Percentiles rank a stretch among this genome's conserved stretches.
Conservation (phyloP, 2,888 invertebrate species). For the Oligia fasciuncula region DNA sequence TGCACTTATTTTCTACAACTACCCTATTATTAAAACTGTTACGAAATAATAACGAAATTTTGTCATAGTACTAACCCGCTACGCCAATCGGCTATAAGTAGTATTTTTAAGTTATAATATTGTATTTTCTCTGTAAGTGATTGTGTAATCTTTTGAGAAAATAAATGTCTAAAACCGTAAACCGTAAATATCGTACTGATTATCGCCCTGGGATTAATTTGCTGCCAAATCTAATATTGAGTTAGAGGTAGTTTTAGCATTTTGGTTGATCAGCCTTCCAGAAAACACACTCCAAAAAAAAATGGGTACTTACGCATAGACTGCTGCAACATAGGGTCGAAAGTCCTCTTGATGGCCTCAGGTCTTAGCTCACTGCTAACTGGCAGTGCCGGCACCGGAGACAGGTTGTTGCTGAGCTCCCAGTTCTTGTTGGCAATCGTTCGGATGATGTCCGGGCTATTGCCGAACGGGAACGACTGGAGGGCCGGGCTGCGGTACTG, state of each 20-base stretch:
- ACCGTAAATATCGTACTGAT: background rate
- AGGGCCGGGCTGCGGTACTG: conserved; percentile 81
- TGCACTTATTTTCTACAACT: too few species aligned
- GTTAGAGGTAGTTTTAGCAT: too few species aligned
- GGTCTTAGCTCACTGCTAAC: conserved; percentile 80
- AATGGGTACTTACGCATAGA: conserved; percentile 78
- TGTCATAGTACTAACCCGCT: too few species aligned
- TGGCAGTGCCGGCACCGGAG: conserved; percentile 77
- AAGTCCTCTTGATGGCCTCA: conserved; percentile 83
- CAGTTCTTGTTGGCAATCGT: conserved; percentile 84
- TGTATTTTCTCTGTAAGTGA: too few species aligned
- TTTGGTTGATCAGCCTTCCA: background rate
- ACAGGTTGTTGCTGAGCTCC: conserved; percentile 85
- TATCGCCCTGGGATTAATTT: background rate
- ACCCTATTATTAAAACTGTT: too few species aligned
- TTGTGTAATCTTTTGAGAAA: too few species aligned
- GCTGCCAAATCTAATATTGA: background rate
- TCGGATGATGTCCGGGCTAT: conserved; percentile 83
- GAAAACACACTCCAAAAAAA: background rate
- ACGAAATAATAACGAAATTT: too few species aligned
- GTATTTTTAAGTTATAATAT: too few species aligned
- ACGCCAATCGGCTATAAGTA: too few species aligned
- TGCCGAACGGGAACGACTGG: conserved; percentile 85
- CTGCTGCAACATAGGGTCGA: conserved; percentile 87
- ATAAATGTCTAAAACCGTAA: too few species aligned